phyloP scores from a whole-genome alignment of 2,888 invertebrate species.

The Drosophila phalerata region DNA sequence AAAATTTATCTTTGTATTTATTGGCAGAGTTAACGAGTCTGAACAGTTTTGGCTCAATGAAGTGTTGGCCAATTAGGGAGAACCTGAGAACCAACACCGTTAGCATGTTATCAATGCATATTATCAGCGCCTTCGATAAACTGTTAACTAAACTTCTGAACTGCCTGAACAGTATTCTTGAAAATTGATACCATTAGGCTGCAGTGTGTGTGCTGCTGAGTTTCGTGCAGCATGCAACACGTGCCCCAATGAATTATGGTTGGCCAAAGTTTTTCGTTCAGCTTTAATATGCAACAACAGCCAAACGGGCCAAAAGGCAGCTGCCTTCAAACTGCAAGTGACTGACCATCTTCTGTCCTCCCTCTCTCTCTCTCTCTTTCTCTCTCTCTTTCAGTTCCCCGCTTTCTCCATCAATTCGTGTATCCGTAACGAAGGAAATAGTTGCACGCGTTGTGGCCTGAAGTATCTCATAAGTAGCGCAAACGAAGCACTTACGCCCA shows the following conservation, averaged over 20 bases:
- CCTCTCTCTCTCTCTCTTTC: neutral
- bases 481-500: conserved; percentile 71
- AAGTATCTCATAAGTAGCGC: conserved; percentile 71
- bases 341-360: conserved; percentile 20
- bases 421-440: conserved; percentile 58
- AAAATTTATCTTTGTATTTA: neutral
- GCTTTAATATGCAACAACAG: conserved; percentile 65
- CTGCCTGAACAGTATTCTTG: conserved; percentile 48
- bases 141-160: conserved; percentile 53
- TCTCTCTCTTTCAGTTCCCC: too few relatives aligned
- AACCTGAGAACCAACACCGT: conserved; percentile 33
- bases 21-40: neutral
- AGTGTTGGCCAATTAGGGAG: conserved; percentile 34
- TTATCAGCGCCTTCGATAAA: conserved; percentile 65
- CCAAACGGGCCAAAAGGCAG: conserved; percentile 17
- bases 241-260: conserved; percentile 73
- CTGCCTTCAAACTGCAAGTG: conserved; percentile 27
- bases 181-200: conserved; percentile 73
- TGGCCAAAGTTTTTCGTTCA: conserved; percentile 36
- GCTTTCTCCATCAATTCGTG: neutral
- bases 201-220: conserved; percentile 23
- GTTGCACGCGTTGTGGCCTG: conserved; percentile 61
- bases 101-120: conserved; percentile 63
- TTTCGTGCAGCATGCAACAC: conserved; percentile 79
- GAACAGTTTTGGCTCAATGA: neutral